Evolutionary conservation across 2,797 vertebrate species (phyloP).

Genomic region (Aratinga solstitialis): DNA sequence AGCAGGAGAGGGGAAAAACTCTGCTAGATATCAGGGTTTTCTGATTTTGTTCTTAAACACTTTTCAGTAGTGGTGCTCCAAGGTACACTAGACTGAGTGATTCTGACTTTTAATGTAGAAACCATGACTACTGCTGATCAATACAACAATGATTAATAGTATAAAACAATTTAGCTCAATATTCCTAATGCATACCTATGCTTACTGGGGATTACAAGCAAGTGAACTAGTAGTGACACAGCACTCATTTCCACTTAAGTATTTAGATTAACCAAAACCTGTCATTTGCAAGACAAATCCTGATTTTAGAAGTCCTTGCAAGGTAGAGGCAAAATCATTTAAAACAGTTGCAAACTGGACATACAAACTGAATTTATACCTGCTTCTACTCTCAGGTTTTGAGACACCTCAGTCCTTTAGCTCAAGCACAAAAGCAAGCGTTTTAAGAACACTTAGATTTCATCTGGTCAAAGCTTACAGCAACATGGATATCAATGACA

Average conservation of each 20-base stretch:
- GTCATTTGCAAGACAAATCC: neutral
- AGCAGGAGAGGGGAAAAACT: neutral
- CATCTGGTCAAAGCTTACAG: constrained; percentile 7
- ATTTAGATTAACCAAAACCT: neutral
- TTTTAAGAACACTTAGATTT: neutral
- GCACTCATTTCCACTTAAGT: neutral
- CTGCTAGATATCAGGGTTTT: neutral
- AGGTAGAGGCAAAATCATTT: neutral
- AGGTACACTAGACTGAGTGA: neutral
- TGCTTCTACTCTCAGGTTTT: neutral
- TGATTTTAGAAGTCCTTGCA: neutral
- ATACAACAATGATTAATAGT: neutral
- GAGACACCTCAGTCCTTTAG: neutral
- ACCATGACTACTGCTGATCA: neutral
- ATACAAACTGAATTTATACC: neutral
- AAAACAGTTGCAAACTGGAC: neutral
- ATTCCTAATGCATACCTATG: neutral
- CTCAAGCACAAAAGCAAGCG: constrained; percentile 23
- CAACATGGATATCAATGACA: neutral
- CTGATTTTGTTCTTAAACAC: neutral
- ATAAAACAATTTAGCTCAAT: neutral
- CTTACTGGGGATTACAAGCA: neutral
- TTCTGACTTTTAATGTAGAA: neutral
- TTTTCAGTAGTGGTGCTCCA: neutral
- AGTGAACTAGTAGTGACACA: neutral